These are phyloP conservation scores for Lagopus leucura DNA, from an alignment of 2,113 vertebrate species.

Conservation along the genomic window DNA sequence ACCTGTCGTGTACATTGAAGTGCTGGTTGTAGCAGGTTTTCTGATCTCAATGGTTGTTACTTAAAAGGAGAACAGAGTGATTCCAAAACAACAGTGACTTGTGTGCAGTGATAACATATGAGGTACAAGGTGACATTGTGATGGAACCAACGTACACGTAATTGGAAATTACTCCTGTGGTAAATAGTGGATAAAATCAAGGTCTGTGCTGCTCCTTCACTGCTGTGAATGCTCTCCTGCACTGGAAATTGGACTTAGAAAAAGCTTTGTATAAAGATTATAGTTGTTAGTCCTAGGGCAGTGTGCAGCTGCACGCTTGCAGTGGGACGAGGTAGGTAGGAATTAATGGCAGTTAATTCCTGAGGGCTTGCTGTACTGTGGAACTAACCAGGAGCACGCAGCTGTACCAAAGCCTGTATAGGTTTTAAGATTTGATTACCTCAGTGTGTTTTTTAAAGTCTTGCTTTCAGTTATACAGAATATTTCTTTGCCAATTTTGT, in stretches of 20 bases:
- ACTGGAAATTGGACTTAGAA: neutral
- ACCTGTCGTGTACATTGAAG: neutral
- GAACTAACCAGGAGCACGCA: neutral
- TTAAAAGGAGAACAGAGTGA: neutral
- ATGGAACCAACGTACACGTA: rapidly evolving
- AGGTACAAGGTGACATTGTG: conserved; percentile 28
- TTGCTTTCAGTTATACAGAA: neutral
- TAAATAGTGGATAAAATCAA: neutral
- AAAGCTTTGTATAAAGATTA: neutral
- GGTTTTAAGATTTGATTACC: neutral
- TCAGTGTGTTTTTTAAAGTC: neutral
- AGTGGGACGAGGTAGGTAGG: neutral
- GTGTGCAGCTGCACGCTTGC: neutral
- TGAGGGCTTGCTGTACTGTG: neutral
- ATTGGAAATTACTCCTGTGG: neutral
- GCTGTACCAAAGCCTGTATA: neutral
- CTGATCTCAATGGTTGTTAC: neutral
- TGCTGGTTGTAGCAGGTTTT: conserved; percentile 2
- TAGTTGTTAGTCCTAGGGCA: neutral
- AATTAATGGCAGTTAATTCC: neutral
- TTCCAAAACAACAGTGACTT: conserved; percentile 17
- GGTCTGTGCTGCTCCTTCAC: neutral
- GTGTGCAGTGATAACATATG: conserved; percentile 14
- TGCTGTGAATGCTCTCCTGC: neutral
- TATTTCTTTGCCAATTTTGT: neutral